Conservation (phyloP, 2,888 invertebrate species). For the Mechanitis mazaeus region DNA sequence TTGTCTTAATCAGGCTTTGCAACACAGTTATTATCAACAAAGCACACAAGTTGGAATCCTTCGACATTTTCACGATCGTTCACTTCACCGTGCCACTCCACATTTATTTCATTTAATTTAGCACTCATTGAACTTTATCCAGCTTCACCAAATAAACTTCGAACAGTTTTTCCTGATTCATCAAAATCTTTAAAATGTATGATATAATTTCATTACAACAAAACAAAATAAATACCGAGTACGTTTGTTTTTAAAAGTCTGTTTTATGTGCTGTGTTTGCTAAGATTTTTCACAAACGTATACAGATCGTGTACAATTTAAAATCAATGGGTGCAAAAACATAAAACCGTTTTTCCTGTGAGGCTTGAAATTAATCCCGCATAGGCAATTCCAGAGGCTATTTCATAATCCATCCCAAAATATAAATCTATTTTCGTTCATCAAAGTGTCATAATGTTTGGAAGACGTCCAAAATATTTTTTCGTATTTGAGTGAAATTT, state of each 20-base stretch:
- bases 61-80: slow-evolving; percentile 25
- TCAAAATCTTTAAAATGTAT: background rate
- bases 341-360: no score
- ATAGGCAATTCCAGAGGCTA: slow-evolving; percentile 22
- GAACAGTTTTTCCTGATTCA: slow-evolving; percentile 6
- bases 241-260: background rate
- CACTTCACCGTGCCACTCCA: slow-evolving; percentile 27
- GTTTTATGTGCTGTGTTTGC: background rate
- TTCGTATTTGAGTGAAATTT: slow-evolving; percentile 34
- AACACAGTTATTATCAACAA: slow-evolving; percentile 46
- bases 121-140: slow-evolving; percentile 50
- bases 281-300: background rate
- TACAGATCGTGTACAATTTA: background rate
- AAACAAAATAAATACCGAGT: background rate
- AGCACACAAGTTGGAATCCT: slow-evolving; percentile 40
- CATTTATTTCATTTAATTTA: slow-evolving; percentile 32
- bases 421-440: slow-evolving; percentile 36
- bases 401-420: slow-evolving; percentile 32
- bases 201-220: background rate
- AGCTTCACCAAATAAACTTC: slow-evolving; percentile 19
- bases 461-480: slow-evolving; percentile 46
- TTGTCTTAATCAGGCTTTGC: slow-evolving; percentile 47
- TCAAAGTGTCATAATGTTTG: slow-evolving; percentile 44
- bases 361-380: slow-evolving; percentile 4
- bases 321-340: no score